Percentiles rank a stretch among this genome's conserved stretches.
Conservation (phyloP, 2,113 vertebrate genomes). For the Stegostoma tigrinum region DNA sequence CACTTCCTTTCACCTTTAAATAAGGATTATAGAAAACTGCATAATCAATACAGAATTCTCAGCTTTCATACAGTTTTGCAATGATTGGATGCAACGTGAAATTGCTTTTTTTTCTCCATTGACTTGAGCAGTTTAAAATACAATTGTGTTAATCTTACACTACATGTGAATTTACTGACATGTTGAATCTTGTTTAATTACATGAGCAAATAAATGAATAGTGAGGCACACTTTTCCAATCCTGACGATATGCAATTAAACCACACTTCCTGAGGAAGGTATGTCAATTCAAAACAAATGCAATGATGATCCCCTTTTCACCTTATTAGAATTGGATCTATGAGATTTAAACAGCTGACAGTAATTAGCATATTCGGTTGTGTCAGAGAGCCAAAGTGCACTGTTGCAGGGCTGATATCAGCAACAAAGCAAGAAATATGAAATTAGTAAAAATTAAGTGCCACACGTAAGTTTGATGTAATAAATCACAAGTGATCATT, state of each 20-base stretch:
- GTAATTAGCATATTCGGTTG: not conserved
- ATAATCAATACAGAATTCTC: not conserved
- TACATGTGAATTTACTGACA: not conserved
- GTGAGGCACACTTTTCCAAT: conserved; percentile 41
- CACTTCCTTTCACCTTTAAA: not conserved
- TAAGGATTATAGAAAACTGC: not conserved
- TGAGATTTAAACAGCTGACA: conserved; percentile 41
- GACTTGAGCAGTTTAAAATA: conserved; percentile 12
- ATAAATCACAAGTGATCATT: not conserved
- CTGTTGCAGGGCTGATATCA: not conserved
- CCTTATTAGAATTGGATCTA: conserved; percentile 54
- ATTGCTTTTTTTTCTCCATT: conserved; percentile 15
- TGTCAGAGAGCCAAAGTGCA: not conserved
- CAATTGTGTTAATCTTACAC: not conserved
- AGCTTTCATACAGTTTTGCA: not conserved
- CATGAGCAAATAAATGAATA: conserved; percentile 60
- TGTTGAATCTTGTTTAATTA: conserved; percentile 42
- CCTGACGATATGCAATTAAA: conserved; percentile 56
- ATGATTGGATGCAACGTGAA: not conserved
- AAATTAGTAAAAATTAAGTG: not conserved
- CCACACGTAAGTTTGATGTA: not conserved
- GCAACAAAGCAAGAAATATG: not conserved
- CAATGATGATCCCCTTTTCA: conserved; percentile 64
- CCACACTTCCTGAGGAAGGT: conserved; percentile 55
- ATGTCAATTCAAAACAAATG: conserved; percentile 59